phyloP scores from a whole-genome alignment of 2,888 invertebrate species.

The Metalampra italica region DNA sequence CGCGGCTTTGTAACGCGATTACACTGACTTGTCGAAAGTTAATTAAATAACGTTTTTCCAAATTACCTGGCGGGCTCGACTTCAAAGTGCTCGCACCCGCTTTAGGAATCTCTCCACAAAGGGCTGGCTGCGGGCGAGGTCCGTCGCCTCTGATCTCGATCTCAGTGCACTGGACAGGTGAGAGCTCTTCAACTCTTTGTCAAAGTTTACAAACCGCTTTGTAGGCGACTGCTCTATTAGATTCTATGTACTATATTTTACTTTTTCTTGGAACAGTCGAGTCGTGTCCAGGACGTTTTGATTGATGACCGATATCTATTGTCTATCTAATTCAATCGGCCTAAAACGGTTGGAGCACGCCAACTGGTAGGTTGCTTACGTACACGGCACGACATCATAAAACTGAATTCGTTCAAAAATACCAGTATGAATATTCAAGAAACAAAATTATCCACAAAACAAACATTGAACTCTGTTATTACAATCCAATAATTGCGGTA shows the following conservation, averaged over 20 bases:
- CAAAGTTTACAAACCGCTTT: constrained; percentile 18
- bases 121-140: constrained; percentile 62
- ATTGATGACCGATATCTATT: constrained; percentile 59
- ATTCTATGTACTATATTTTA: constrained; percentile 23
- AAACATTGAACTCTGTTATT: constrained; percentile 10
- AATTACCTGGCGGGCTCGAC: constrained; percentile 69
- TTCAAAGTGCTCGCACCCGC: constrained; percentile 64
- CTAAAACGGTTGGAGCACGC: constrained; percentile 46
- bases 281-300: constrained; percentile 40
- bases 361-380: constrained; percentile 41
- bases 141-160: constrained; percentile 50
- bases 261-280: constrained; percentile 30
- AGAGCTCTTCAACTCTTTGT: constrained; percentile 46
- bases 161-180: constrained; percentile 56
- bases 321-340: constrained; percentile 60
- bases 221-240: background rate
- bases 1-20: constrained; percentile 76
- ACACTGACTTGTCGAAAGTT: constrained; percentile 77
- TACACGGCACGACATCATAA: constrained; percentile 31
- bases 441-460: too few relatives aligned
- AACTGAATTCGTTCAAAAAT: background rate
- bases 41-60: constrained; percentile 79
- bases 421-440: too few relatives aligned
- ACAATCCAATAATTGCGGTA: constrained; percentile 20
- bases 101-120: constrained; percentile 67